Base-by-base conservation (phyloP, 2,888 invertebrate species). In the Cyaniris semiargus region DNA sequence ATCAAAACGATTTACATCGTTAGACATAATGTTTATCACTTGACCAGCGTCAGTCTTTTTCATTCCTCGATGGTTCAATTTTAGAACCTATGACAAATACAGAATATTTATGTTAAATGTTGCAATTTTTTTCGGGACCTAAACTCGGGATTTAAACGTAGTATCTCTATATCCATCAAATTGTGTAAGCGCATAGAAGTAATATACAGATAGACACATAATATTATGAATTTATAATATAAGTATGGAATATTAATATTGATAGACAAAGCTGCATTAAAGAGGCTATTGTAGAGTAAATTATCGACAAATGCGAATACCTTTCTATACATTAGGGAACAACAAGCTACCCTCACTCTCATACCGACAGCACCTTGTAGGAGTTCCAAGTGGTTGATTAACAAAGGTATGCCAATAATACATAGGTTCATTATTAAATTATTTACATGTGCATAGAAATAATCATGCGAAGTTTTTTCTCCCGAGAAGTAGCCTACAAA, bases 1-100 rank as follows among this genome's bases (percentile, higher is more conserved):
- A 85, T 98, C 97, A 86, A 98, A 97, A 80, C 97, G 95, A 83
- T 96, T 96, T 4, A 97, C 97, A 85, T 98, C 98, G 83, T 97
- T 98, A 0, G 97, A 97, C 90, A 98, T 94, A 77, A 98, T 89
- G 87, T 97, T 98, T 75, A 98, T 96, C 83, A 98, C 95, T 87
- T 97, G 96, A 0, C 97, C 97, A 82, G 96, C 87, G 91, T 95
- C 83, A 87, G 96, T 96, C 86, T 95, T 93, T 72, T 92, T 94
- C 80, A 96, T 84, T 0, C 96, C 95, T 1, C 89, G 88, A 80
- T 95, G 94, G 83, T 95, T 95, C 2, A 92, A 85, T 85, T 88
- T 91, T 78, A 92, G 81, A 79, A 92, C 89, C 92, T 92, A 38
- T 7, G 38, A 38, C 38, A 81, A 78, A 86, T 89, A 48, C 15